phyloP scores from a whole-genome alignment of 2,888 invertebrate genomes.

The Campoplex capitator region DNA sequence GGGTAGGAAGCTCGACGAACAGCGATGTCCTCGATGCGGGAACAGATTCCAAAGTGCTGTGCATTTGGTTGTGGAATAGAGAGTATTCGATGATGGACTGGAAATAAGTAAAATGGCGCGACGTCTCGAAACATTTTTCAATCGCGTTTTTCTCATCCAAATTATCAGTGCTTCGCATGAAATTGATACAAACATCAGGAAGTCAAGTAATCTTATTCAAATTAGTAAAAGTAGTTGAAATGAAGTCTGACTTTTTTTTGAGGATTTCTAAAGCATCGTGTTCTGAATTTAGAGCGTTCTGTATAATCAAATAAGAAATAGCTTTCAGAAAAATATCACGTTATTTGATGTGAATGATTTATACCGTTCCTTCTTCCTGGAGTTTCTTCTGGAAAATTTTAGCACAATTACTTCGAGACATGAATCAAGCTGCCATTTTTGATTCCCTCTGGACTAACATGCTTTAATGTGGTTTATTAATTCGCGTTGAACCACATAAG shows the following conservation, averaged over 20 bases:
- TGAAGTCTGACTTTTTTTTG: too few species aligned
- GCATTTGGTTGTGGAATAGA: constrained; percentile 10
- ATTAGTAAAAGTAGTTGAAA: too few species aligned
- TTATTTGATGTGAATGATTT: background rate
- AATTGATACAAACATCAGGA: too few species aligned
- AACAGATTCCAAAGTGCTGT: constrained; percentile 50
- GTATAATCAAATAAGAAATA: too few species aligned
- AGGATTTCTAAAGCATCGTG: too few species aligned
- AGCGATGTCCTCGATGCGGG: constrained; percentile 45
- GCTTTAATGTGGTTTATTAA: constrained; percentile 56
- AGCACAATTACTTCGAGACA: background rate
- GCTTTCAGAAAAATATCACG: background rate
- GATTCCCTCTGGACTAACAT: constrained; percentile 1
- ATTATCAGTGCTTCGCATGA: too few species aligned
- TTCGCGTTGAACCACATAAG: constrained; percentile 61
- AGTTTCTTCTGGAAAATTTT: background rate
- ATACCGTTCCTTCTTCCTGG: background rate
- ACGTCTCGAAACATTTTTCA: too few species aligned
- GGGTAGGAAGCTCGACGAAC: constrained; percentile 53
- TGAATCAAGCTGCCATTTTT: constrained; percentile 38
- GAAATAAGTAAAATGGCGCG: too few species aligned
- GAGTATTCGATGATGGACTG: too few species aligned
- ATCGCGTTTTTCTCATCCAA: too few species aligned
- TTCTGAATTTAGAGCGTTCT: too few species aligned
- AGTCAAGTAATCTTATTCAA: too few species aligned